Percentiles rank a stretch among this genome's conserved stretches.
phyloP scores from a whole-genome alignment of 1,140 invertebrate species.

The Sarcophaga peregrina region DNA sequence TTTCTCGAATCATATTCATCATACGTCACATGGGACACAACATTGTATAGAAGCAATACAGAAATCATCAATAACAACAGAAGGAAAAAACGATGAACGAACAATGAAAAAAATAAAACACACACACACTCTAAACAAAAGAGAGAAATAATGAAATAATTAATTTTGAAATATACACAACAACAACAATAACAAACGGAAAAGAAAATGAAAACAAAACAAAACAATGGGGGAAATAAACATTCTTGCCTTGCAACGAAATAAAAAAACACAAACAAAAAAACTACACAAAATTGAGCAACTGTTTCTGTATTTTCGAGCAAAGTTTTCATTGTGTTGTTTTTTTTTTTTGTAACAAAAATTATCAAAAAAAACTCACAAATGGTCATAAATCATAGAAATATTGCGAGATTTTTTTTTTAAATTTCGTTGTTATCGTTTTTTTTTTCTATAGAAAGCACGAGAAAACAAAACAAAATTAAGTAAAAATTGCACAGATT shows the following conservation, averaged over 20 bases:
- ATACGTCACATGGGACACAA: neutral
- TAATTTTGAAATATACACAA: neutral
- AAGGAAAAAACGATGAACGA: too few species aligned
- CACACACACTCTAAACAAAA: neutral
- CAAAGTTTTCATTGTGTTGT: too few species aligned
- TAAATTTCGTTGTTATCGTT: neutral
- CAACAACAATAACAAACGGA: neutral
- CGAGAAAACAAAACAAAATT: neutral
- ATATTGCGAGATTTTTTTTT: neutral
- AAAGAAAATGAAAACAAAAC: too few species aligned
- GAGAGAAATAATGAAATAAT: constrained; percentile 8
- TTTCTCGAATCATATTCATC: neutral
- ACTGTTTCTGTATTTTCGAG: neutral
- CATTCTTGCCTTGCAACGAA: too few species aligned
- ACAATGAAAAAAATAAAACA: too few species aligned
- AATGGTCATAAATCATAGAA: constrained; percentile 8
- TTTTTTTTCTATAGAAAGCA: neutral
- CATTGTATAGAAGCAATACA: too few species aligned
- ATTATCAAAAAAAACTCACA: neutral
- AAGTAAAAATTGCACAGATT: neutral
- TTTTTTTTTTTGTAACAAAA: neutral
- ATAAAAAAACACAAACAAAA: neutral
- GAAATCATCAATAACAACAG: too few species aligned
- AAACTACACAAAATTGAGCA: neutral
- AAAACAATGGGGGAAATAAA: too few species aligned